Percentiles rank a stretch among this genome's conserved stretches.
These are phyloP conservation scores for Apodemia hepburni DNA, from an alignment of 2,888 invertebrate species.

Conservation along the genomic window DNA sequence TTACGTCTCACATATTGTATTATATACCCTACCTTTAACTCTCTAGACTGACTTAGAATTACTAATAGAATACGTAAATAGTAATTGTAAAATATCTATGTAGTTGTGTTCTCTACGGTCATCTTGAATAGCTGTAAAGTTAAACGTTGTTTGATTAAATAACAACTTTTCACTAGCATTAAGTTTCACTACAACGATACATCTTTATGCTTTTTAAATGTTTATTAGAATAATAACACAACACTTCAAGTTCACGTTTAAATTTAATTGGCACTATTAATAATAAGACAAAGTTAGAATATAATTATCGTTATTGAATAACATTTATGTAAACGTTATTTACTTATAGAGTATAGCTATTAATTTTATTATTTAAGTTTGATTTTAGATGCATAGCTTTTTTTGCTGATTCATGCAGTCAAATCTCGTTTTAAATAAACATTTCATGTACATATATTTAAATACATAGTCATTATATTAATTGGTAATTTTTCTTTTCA, in stretches of 20 bases:
- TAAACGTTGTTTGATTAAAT: constrained; percentile 27
- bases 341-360: constrained; percentile 36
- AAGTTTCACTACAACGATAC: constrained; percentile 67
- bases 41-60: constrained; percentile 76
- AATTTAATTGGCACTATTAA: constrained; percentile 65
- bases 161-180: constrained; percentile 41
- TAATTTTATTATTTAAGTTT: constrained; percentile 34
- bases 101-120: constrained; percentile 39
- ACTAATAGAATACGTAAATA: constrained; percentile 53
- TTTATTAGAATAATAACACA: constrained; percentile 41
- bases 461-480: constrained; percentile 33
- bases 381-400: constrained; percentile 38
- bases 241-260: constrained; percentile 59
- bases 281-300: constrained; percentile 53
- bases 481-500: constrained; percentile 39
- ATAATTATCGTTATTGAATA: constrained; percentile 46
- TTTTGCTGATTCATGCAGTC: constrained; percentile 74
- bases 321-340: constrained; percentile 40
- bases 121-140: constrained; percentile 35
- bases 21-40: constrained; percentile 50
- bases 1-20: constrained; percentile 32
- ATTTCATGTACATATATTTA: constrained; percentile 28
- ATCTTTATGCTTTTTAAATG: constrained; percentile 57
- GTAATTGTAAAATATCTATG: constrained; percentile 47
- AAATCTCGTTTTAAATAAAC: constrained; percentile 80